These are phyloP conservation scores for Tortrix viridana DNA, from an alignment of 2,888 invertebrate genomes.

Conservation along the genomic window DNA sequence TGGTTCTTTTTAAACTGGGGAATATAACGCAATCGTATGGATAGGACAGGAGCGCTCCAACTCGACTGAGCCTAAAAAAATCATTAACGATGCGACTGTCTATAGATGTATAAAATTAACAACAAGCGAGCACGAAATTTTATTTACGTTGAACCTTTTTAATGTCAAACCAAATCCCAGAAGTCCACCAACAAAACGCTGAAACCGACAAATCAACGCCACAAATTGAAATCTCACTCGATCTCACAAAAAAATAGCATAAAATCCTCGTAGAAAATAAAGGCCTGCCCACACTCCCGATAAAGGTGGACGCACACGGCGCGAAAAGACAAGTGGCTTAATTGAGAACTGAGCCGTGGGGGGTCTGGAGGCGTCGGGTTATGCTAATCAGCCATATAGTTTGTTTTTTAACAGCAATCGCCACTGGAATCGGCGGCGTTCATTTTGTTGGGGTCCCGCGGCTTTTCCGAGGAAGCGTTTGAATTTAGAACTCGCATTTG, in stretches of 20 bases:
- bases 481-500: neutral
- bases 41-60: too few species aligned
- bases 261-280: constrained; percentile 58
- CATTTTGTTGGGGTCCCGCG: constrained; percentile 62
- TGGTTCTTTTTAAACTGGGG: too few species aligned
- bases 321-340: constrained; percentile 82
- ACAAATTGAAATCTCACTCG: constrained; percentile 29
- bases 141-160: too few species aligned
- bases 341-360: constrained; percentile 77
- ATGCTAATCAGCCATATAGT: constrained; percentile 81
- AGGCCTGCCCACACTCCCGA: constrained; percentile 64
- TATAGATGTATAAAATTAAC: too few species aligned
- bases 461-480: constrained; percentile 18
- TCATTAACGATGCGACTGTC: too few species aligned
- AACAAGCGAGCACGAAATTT: too few species aligned
- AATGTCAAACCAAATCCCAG: neutral
- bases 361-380: constrained; percentile 74
- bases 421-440: constrained; percentile 63
- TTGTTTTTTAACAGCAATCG: constrained; percentile 76
- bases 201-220: constrained; percentile 11
- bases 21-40: too few species aligned
- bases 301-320: constrained; percentile 72
- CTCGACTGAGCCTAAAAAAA: too few species aligned
- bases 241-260: constrained; percentile 30
- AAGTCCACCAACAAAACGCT: constrained; percentile 6